These are phyloP conservation scores for Hyles euphorbiae DNA, from an alignment of 1,140 invertebrate genomes.

Conservation along the genomic window DNA sequence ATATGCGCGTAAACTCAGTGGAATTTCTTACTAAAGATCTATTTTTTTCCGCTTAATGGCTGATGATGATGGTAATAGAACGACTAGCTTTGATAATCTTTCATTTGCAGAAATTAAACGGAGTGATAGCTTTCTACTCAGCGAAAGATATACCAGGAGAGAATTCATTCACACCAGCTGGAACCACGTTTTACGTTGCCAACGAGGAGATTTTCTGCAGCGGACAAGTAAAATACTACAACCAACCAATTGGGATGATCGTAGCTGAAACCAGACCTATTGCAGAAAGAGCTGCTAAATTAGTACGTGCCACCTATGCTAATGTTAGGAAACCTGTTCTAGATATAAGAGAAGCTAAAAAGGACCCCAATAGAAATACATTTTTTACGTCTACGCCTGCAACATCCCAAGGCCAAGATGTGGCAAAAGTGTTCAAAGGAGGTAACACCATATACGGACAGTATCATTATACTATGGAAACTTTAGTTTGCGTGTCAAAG, in stretches of 20 bases:
- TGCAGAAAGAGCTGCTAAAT: slow-evolving; percentile 77
- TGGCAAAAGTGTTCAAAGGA: slow-evolving; percentile 44
- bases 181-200: slow-evolving; percentile 5
- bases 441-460: slow-evolving; percentile 41
- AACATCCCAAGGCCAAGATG: slow-evolving; percentile 37
- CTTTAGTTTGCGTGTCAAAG: slow-evolving; percentile 76
- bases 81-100: background rate
- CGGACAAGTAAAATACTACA: slow-evolving; percentile 74
- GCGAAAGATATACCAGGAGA: slow-evolving; percentile 84
- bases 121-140: slow-evolving; percentile 71
- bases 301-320: slow-evolving; percentile 79
- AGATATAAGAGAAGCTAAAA: slow-evolving; percentile 77
- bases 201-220: slow-evolving; percentile 74
- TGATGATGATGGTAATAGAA: too few relatives aligned
- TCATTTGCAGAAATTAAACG: slow-evolving; percentile 26
- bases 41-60: too few relatives aligned
- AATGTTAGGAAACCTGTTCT: slow-evolving; percentile 62
- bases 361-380: slow-evolving; percentile 27
- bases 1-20: too few relatives aligned
- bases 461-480: slow-evolving; percentile 68
- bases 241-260: slow-evolving; percentile 82
- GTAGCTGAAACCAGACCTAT: slow-evolving; percentile 76
- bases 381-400: slow-evolving; percentile 9
- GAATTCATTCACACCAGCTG: slow-evolving; percentile 71
- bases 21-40: too few relatives aligned